These are phyloP conservation scores for Erebia epiphron DNA, from an alignment of 2,888 invertebrate genomes.

Conservation along the genomic window DNA sequence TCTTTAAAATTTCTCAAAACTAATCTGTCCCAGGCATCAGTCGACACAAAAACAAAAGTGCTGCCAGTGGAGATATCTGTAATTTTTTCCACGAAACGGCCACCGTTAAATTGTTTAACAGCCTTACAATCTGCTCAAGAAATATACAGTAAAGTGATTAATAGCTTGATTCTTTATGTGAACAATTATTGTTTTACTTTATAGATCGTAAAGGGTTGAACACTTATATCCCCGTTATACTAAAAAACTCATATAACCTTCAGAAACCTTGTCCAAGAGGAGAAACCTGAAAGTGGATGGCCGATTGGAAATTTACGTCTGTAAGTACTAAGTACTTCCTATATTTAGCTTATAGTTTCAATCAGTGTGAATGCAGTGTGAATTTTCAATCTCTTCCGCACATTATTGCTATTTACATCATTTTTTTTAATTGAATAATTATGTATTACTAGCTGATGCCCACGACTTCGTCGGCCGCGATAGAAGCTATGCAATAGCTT, in stretches of 20 bases:
- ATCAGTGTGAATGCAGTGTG: no score
- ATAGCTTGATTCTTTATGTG: not conserved
- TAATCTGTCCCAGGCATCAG: constrained; percentile 42
- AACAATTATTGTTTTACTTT: not conserved
- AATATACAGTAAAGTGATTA: constrained; percentile 9
- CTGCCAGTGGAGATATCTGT: constrained; percentile 41
- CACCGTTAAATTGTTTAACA: constrained; percentile 46
- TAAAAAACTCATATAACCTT: not conserved
- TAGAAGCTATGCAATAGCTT: no score
- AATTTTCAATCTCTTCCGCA: not conserved
- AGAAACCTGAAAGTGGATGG: no score
- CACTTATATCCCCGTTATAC: no score
- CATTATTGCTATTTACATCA: not conserved
- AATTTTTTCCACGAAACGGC: constrained; percentile 46
- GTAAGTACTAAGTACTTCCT: no score
- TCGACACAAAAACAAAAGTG: constrained; percentile 42
- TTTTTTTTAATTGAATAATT: not conserved
- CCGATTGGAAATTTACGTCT: no score
- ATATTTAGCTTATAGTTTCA: no score
- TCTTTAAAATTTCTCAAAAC: constrained; percentile 39
- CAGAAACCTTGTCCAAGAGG: not conserved
- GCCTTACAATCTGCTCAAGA: constrained; percentile 29
- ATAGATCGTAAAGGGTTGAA: not conserved
- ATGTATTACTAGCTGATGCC: no score
- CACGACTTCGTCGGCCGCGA: no score